A percentile compares a stretch with the other conserved stretches of the same genome.
These are phyloP conservation scores for Desmophyllum pertusum DNA, from an alignment of 92 coral and sea anemone genomes.

Conservation along the genomic window DNA sequence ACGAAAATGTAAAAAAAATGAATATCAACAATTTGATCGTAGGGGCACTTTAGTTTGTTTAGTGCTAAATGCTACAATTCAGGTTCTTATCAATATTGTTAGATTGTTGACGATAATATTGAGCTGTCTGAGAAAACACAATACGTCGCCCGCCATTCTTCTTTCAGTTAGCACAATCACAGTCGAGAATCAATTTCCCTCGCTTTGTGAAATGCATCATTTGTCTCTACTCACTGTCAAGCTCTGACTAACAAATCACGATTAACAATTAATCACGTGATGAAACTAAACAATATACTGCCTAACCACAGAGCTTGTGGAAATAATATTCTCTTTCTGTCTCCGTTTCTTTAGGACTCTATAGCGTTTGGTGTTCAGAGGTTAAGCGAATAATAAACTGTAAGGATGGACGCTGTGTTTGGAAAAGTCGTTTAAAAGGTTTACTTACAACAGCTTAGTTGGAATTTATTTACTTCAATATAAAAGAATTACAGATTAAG, in stretches of 20 bases:
- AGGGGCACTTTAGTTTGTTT: background rate
- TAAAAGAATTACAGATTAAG: background rate
- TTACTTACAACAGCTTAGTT: background rate
- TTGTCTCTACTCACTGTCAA: slow-evolving; percentile 12
- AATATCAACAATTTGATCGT: too few relatives aligned
- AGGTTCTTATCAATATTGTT: background rate
- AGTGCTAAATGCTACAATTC: background rate
- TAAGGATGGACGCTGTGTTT: background rate
- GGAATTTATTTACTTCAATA: background rate
- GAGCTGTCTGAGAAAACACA: slow-evolving; percentile 1
- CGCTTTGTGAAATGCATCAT: background rate
- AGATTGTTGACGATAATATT: background rate
- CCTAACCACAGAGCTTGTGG: background rate
- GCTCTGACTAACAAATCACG: background rate
- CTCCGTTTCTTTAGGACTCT: background rate
- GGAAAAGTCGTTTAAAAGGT: background rate
- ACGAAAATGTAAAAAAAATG: too few relatives aligned
- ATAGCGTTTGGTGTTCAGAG: background rate
- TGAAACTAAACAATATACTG: slow-evolving; percentile 4
- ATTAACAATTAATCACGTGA: slow-evolving; percentile 4
- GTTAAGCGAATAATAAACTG: background rate
- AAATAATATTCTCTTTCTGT: background rate
- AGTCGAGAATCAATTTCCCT: slow-evolving; percentile 4
- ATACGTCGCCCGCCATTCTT: background rate
- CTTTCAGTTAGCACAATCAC: background rate